Evolutionary conservation across 2,888 invertebrate genomes (phyloP).

Genomic region (Rhamphomyia laevipes): DNA sequence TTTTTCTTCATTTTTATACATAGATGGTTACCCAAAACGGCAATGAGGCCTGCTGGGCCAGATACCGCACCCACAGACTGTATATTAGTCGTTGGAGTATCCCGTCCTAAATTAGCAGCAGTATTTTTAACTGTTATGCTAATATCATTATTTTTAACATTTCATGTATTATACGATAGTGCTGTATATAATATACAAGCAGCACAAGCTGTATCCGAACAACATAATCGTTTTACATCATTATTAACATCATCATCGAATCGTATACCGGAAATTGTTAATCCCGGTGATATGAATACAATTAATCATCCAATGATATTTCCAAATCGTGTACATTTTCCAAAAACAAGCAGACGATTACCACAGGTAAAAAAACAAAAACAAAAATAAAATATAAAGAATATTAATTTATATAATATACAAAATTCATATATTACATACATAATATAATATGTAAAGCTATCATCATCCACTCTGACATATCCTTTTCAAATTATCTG

Average conservation of each 20-base stretch:
- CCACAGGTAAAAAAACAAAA: conserved; percentile 40
- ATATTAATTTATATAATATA: neutral
- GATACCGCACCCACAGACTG: conserved; percentile 64
- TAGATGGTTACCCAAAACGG: conserved; percentile 72
- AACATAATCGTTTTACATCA: conserved; percentile 34
- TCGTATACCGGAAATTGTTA: conserved; percentile 29
- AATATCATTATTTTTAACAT: conserved; percentile 70
- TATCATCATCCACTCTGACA: too few species aligned
- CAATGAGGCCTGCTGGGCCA: conserved; percentile 72
- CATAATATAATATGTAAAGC: too few species aligned
- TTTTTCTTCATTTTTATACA: conserved; percentile 16
- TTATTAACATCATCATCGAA: conserved; percentile 14
- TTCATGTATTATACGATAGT: conserved; percentile 76
- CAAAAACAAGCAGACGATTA: conserved; percentile 49
- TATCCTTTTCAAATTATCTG: too few species aligned
- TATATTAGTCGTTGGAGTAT: conserved; percentile 71
- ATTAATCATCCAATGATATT: conserved; percentile 38
- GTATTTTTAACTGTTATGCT: conserved; percentile 64
- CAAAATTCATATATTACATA: neutral
- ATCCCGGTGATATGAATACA: conserved; percentile 26
- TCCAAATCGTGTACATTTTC: conserved; percentile 45
- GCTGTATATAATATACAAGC: conserved; percentile 70
- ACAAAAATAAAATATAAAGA: neutral
- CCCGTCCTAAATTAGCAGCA: conserved; percentile 73
- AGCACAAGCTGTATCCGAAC: conserved; percentile 47